phyloP scores from a whole-genome alignment of 2,113 vertebrate species.

The Grallaria varia region DNA sequence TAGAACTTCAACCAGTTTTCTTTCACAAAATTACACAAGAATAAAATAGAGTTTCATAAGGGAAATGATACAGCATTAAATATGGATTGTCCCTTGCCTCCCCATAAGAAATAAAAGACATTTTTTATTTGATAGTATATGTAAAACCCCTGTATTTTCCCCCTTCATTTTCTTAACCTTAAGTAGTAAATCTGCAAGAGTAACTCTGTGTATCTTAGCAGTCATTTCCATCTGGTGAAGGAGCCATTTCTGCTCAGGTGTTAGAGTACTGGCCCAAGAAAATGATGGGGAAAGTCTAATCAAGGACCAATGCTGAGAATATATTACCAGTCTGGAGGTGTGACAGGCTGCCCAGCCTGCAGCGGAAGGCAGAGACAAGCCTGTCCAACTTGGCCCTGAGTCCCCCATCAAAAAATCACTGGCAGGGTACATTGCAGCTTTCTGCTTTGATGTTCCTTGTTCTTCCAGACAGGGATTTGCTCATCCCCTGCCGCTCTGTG shows the following conservation, averaged over 20 bases:
- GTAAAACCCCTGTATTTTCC: background rate
- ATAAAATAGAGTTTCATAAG: background rate
- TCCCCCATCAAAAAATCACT: background rate
- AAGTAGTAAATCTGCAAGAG: background rate
- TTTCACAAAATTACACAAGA: background rate
- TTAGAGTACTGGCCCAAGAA: background rate
- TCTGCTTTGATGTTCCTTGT: background rate
- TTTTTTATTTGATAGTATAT: background rate
- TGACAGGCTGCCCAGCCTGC: background rate
- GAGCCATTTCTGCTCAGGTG: background rate
- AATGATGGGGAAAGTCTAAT: background rate
- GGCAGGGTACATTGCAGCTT: background rate
- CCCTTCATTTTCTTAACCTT: background rate
- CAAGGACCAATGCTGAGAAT: background rate
- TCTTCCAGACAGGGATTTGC: background rate
- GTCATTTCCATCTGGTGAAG: background rate
- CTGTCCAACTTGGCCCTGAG: background rate
- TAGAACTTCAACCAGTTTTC: background rate
- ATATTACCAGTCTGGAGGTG: background rate
- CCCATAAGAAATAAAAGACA: background rate
- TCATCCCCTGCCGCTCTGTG: rapidly evolving
- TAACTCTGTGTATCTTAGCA: background rate
- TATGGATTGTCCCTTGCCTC: background rate
- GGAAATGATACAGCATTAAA: background rate
- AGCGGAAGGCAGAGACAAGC: background rate